Evolutionary conservation across 2,888 invertebrate genomes (phyloP).

Genomic region (Agrochola lychnidis): DNA sequence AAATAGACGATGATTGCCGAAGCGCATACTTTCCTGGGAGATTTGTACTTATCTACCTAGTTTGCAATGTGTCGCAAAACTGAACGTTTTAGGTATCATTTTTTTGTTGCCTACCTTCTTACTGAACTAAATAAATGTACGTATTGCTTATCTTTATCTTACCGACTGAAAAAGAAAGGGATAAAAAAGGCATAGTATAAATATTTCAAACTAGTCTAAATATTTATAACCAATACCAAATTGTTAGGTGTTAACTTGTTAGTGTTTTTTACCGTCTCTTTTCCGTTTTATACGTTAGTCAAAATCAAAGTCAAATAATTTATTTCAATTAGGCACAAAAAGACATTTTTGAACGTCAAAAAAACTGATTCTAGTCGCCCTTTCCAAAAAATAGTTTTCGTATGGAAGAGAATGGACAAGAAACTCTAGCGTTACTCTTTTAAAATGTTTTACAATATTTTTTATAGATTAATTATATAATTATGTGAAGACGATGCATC

Average conservation of each 20-base stretch:
- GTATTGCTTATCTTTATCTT: background rate
- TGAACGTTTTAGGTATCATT: background rate
- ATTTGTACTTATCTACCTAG: background rate
- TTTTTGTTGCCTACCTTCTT: background rate
- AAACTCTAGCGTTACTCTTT: too few relatives aligned
- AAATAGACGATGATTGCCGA: background rate
- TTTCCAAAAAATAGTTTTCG: too few relatives aligned
- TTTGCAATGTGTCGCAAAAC: background rate
- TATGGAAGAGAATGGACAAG: too few relatives aligned
- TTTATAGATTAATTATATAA: too few relatives aligned
- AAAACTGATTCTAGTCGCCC: too few relatives aligned
- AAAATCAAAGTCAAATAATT: too few relatives aligned
- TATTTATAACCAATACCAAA: background rate
- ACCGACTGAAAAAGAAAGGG: background rate
- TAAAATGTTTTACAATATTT: too few relatives aligned
- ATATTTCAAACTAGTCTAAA: background rate
- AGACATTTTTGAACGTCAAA: too few relatives aligned
- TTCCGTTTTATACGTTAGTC: background rate
- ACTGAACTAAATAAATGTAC: background rate
- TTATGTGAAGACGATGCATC: too few relatives aligned
- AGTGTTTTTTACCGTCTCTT: background rate
- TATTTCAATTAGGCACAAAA: too few relatives aligned
- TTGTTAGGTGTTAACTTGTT: background rate
- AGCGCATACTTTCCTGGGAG: background rate
- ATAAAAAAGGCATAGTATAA: background rate